A percentile compares a stretch with the other conserved stretches of the same genome.
phyloP scores from a whole-genome alignment of 2,113 vertebrate genomes.

The Myiagra hebetior region DNA sequence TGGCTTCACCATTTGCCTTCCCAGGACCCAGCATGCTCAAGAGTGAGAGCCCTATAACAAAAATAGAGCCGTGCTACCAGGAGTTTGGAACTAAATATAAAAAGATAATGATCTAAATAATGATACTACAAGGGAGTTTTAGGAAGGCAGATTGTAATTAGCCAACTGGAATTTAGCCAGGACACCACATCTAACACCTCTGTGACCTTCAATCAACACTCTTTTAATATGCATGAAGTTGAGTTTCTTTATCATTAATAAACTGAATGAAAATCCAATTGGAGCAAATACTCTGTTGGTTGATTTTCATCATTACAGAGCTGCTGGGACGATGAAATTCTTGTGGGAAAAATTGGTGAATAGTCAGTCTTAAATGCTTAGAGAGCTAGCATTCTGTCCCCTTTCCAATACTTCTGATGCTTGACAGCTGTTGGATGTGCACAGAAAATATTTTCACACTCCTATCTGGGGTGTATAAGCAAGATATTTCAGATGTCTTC shows the following conservation, averaged over 20 bases:
- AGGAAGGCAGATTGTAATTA: conserved; percentile 66
- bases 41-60: neutral
- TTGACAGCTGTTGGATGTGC: neutral
- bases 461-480: neutral
- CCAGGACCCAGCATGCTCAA: neutral
- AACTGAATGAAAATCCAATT: conserved; percentile 24
- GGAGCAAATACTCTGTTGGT: conserved; percentile 22
- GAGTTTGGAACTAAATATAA: conserved; percentile 32
- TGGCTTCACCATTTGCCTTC: neutral
- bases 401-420: neutral
- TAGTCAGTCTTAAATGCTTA: neutral
- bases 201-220: conserved; percentile 64
- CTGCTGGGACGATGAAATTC: conserved; percentile 8
- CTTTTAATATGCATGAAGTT: conserved; percentile 58
- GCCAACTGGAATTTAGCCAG: conserved; percentile 65
- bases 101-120: conserved; percentile 55
- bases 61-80: neutral
- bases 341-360: neutral
- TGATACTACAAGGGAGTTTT: conserved; percentile 54
- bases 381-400: neutral
- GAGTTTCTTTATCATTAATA: conserved; percentile 24
- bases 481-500: rapidly evolving
- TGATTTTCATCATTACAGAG: conserved; percentile 11
- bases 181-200: conserved; percentile 64
- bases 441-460: neutral